Conservation (phyloP, 2,797 vertebrate genomes). For the Falco concolor region DNA sequence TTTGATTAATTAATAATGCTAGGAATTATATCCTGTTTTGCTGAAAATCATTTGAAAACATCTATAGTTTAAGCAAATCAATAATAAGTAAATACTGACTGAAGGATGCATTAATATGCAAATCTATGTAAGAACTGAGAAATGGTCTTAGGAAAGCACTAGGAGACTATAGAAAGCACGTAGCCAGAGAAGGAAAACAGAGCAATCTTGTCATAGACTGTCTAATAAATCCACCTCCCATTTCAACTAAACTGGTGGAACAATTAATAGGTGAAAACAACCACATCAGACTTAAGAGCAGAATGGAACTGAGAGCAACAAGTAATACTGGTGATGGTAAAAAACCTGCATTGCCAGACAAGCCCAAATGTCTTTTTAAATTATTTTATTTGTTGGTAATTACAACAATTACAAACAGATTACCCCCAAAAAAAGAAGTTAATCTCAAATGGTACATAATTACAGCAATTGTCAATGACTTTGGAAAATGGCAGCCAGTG, state of each 20-base stretch:
- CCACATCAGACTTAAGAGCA: neutral
- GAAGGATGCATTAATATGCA: neutral
- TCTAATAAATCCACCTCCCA: neutral
- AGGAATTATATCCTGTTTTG: neutral
- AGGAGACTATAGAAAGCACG: neutral
- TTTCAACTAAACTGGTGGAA: neutral
- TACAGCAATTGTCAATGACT: neutral
- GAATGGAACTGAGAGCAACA: neutral
- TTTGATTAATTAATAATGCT: neutral
- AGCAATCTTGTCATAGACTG: neutral
- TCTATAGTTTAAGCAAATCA: neutral
- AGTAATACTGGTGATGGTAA: neutral
- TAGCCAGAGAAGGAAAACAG: conserved; percentile 11
- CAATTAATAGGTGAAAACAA: neutral
- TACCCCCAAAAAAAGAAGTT: neutral
- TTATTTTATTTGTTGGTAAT: conserved; percentile 19
- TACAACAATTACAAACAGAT: neutral
- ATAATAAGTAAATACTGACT: neutral
- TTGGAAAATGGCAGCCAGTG: neutral
- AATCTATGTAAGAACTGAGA: neutral
- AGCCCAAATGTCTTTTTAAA: neutral
- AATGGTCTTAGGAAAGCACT: neutral
- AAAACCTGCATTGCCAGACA: neutral
- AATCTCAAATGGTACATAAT: neutral
- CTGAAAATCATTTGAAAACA: neutral